Percentiles rank a stretch among this genome's conserved stretches.
These are phyloP conservation scores for Platichthys flesus DNA, from an alignment of 2,113 vertebrate genomes.

Conservation along the genomic window DNA sequence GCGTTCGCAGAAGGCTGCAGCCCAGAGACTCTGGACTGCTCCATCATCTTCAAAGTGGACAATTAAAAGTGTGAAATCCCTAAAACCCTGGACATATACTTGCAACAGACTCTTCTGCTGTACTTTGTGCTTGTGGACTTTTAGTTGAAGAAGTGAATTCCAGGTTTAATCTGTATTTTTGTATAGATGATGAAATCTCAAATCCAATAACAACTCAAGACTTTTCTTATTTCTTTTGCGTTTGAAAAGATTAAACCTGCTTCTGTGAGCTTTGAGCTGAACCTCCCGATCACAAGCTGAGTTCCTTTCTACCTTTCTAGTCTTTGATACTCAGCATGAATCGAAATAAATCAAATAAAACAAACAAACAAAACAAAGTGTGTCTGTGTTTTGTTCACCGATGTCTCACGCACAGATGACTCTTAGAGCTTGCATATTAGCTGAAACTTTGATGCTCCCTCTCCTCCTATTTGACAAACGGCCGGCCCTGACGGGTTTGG, in stretches of 20 bases:
- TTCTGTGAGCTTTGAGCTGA: neutral
- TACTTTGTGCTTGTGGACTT: neutral
- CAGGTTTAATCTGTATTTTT: slow-evolving; percentile 3
- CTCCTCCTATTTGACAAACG: slow-evolving; percentile 13
- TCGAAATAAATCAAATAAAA: slow-evolving; percentile 37
- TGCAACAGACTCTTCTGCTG: neutral
- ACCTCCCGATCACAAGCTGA: neutral
- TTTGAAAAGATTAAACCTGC: neutral
- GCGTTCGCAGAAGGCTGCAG: slow-evolving; percentile 84
- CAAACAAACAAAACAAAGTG: slow-evolving; percentile 3
- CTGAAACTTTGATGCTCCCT: neutral
- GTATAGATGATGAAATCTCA: too few species aligned
- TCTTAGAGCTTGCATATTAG: neutral
- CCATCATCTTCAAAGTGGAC: slow-evolving; percentile 82
- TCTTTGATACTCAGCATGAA: neutral
- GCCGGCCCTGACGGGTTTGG: slow-evolving; percentile 41
- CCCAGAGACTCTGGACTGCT: slow-evolving; percentile 84
- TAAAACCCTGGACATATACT: neutral
- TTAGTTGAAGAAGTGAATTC: slow-evolving; percentile 1
- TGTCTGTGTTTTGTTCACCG: too few species aligned
- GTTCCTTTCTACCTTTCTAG: slow-evolving; percentile 11
- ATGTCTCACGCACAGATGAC: too few species aligned
- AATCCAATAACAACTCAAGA: too few species aligned
- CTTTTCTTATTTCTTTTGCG: too few species aligned
- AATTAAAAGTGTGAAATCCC: slow-evolving; percentile 4